Percentiles rank a stretch among this genome's conserved stretches.
These are phyloP conservation scores for Tiphia femorata DNA, from an alignment of 2,888 invertebrate genomes.

Conservation along the genomic window DNA sequence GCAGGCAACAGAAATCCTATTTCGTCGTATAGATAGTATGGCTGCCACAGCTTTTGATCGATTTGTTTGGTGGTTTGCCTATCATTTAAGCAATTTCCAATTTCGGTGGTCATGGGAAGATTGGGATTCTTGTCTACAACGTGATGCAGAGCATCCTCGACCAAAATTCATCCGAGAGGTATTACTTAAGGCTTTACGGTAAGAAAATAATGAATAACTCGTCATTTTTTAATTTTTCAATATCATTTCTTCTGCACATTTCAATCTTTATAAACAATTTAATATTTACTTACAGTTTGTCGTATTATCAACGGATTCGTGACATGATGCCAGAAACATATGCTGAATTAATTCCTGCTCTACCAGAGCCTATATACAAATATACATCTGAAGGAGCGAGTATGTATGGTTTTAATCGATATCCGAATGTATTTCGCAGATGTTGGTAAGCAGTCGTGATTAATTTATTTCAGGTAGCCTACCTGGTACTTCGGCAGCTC, in stretches of 20 bases:
- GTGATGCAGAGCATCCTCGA: constrained; percentile 91
- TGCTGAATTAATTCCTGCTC: constrained; percentile 84
- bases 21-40: constrained; percentile 96
- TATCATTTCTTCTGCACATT: no score
- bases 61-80: constrained; percentile 97
- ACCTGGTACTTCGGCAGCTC: constrained; percentile 86
- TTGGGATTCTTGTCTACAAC: constrained; percentile 88
- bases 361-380: constrained; percentile 90
- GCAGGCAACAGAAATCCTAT: constrained; percentile 97
- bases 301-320: constrained; percentile 93
- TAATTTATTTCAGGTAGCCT: constrained; percentile 74
- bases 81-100: constrained; percentile 99
- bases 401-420: constrained; percentile 69
- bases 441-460: constrained; percentile 19
- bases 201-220: no score
- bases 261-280: no score
- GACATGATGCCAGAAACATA: constrained; percentile 94
- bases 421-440: neutral
- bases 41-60: constrained; percentile 97
- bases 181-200: constrained; percentile 91
- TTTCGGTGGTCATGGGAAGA: constrained; percentile 99
- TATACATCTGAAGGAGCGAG: constrained; percentile 92
- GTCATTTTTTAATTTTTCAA: neutral
- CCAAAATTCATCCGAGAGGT: constrained; percentile 96
- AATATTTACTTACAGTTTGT: constrained; percentile 76